Evolutionary conservation across 2,113 vertebrate species (phyloP), one percentile per base, ranked within the genome.

Genomic region (Loxodonta africana): DNA sequence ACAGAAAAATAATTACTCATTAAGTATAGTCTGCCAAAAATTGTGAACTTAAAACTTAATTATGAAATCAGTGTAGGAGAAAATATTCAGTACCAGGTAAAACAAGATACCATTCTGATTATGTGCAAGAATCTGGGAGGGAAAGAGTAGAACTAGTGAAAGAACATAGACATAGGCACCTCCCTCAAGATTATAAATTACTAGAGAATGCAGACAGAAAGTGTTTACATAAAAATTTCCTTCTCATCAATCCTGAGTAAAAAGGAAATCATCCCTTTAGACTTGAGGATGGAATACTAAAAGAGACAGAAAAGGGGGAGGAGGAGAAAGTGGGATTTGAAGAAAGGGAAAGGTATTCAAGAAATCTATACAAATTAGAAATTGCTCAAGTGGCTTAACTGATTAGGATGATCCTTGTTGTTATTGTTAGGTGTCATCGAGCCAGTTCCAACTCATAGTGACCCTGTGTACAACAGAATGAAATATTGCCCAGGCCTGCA

Each of bases 11-110:
- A 78, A 91, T 60, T 48, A 57, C 37, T 65, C 18, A 57, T 63
- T 57, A 76, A 91, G 33, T 33, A 15, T 23, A 86, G n/a, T 14
- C 88, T 91, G 78, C 73, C 12, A 69, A 95, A 94, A 23, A 65
- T 0, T 41, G 12, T 88, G 57, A 83, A 91, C 41, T 44, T 63
- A 82, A 92, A 41, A 30, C n/a, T 14, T 90, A n/a, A 53, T 88
- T 96, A 67, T 85, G 44, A 92, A 95, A 95, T 96, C 57, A 74
- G 9, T 20, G 28, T 63, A 91, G 63, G 63, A 95, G 83, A 92
- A 95, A 97, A 95, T 83, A 94, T 62, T 93, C 95, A 96, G 86
- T 76, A 62, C 44, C 67, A 95, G 57, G 63, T 83, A 81, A 91
- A 96, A 57, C 41, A 96, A 89, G 92, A 92, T 28, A 48, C 23